Conservation (phyloP, 2,797 vertebrate species). For the Pristis pectinata region DNA sequence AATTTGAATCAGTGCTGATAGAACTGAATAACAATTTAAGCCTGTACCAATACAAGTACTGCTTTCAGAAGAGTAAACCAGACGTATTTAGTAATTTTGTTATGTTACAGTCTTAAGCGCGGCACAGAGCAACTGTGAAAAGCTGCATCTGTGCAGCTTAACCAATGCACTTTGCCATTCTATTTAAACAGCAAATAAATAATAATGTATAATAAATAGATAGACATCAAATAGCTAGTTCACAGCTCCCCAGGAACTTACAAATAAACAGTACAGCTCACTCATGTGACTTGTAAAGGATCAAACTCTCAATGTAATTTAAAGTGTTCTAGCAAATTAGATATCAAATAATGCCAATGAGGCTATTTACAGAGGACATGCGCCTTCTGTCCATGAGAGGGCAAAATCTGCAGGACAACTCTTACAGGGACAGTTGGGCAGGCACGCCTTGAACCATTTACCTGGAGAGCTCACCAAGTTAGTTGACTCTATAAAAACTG, state of each 20-base stretch:
- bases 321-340: not conserved
- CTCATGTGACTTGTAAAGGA: not conserved
- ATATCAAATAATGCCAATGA: not conserved
- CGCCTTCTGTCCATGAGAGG: not conserved
- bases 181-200: slow-evolving; percentile 13
- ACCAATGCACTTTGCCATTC: not conserved
- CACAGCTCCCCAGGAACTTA: not conserved
- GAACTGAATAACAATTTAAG: not conserved
- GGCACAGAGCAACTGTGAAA: not conserved
- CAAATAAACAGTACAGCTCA: not conserved
- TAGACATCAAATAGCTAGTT: not conserved
- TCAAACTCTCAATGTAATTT: not conserved
- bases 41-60: no score
- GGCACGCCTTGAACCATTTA: no score
- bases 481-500: no score
- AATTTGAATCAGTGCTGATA: not conserved
- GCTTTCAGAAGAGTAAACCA: not conserved
- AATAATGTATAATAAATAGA: not conserved
- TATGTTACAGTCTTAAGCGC: not conserved
- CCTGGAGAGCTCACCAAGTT: no score
- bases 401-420: not conserved
- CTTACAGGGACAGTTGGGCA: not conserved
- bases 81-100: not conserved
- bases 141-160: not conserved
- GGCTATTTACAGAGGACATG: not conserved